These are phyloP conservation scores for Datnioides undecimradiatus DNA, from an alignment of 2,113 vertebrate genomes.

Conservation along the genomic window DNA sequence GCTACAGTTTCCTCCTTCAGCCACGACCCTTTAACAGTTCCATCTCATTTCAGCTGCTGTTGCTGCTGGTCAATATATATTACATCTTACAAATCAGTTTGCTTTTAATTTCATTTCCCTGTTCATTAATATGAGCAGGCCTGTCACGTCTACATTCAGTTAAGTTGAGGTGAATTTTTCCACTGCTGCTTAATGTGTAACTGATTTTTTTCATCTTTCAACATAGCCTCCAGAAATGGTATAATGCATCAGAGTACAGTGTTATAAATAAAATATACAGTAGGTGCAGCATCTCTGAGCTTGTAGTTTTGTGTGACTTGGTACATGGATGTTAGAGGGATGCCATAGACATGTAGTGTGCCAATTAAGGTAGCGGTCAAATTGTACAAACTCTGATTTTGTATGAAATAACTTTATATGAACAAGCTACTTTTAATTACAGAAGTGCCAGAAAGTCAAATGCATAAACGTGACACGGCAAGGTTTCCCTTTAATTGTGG, in stretches of 20 bases:
- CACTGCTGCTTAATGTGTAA: not conserved
- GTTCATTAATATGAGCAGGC: constrained; percentile 3
- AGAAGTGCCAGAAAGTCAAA: constrained; percentile 63
- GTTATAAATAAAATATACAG: constrained; percentile 46
- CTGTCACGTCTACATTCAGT: not conserved
- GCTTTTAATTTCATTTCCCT: constrained; percentile 10
- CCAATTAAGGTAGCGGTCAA: constrained; percentile 67
- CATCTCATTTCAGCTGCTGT: constrained; percentile 13
- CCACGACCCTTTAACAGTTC: not conserved
- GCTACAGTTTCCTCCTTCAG: not conserved
- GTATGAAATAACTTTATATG: constrained; percentile 73
- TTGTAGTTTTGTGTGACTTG: constrained; percentile 65
- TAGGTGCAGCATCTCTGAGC: constrained; percentile 54
- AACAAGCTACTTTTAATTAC: constrained; percentile 68
- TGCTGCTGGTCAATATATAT: constrained; percentile 17
- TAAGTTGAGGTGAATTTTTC: constrained; percentile 16
- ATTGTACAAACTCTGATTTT: constrained; percentile 76
- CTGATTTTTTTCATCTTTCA: not conserved
- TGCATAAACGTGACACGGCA: constrained; percentile 55
- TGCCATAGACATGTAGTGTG: constrained; percentile 65
- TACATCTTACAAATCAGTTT: constrained; percentile 32
- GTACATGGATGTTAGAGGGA: constrained; percentile 64
- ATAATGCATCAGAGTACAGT: constrained; percentile 37
- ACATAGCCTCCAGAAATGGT: constrained; percentile 20
- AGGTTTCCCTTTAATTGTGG: constrained; percentile 51